phyloP scores from a whole-genome alignment of 2,888 invertebrate species.

The Meliscaeva auricollis region DNA sequence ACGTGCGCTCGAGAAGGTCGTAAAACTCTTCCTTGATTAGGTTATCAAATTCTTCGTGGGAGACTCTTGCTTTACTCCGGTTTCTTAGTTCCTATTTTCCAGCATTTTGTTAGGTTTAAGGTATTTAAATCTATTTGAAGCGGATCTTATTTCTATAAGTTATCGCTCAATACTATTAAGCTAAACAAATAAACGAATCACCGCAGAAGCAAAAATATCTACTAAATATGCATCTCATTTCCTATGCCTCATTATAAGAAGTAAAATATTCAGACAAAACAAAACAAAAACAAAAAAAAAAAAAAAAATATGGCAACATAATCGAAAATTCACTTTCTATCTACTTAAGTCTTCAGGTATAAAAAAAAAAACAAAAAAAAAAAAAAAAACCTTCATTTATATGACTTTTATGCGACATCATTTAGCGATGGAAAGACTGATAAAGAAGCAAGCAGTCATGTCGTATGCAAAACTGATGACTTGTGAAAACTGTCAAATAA shows the following conservation, averaged over 20 bases:
- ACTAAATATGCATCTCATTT: neutral
- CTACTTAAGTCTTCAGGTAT: neutral
- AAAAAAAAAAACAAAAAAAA: no score
- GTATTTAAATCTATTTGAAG: no score
- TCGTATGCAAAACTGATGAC: slow-evolving; percentile 43
- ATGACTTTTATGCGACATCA: slow-evolving; percentile 55
- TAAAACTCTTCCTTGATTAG: no score
- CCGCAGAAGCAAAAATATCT: neutral
- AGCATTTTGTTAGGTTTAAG: no score
- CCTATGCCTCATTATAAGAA: neutral
- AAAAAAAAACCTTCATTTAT: slow-evolving; percentile 18
- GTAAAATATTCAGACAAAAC: neutral
- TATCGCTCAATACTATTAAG: no score
- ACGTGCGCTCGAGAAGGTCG: no score
- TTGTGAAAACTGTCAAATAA: slow-evolving; percentile 80
- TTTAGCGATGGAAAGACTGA: slow-evolving; percentile 34
- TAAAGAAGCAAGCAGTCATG: slow-evolving; percentile 3
- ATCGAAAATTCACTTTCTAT: slow-evolving; percentile 49
- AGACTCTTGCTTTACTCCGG: no score
- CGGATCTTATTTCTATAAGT: no score
- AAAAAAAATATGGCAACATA: slow-evolving; percentile 7
- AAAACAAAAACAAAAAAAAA: neutral
- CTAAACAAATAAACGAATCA: no score
- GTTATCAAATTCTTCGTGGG: no score
- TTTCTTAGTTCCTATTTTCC: no score